A percentile compares a stretch with the other conserved stretches of the same genome.
Conservation (phyloP, 2,797 vertebrate genomes). For the Threskiornis aethiopicus region DNA sequence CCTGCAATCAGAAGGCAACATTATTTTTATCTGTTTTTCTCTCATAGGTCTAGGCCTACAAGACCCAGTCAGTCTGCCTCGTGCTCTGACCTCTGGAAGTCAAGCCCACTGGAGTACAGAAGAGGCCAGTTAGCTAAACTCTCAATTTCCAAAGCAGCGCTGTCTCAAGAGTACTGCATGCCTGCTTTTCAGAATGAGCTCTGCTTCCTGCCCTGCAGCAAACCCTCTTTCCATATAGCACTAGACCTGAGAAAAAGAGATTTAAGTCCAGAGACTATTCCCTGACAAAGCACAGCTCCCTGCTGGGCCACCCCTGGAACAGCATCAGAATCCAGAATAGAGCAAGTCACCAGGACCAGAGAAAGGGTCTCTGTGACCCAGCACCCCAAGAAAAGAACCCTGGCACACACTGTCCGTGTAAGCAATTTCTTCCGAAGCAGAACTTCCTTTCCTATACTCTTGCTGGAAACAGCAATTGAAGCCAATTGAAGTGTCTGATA, state of each 20-base stretch:
- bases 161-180: background rate
- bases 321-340: background rate
- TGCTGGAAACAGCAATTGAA: background rate
- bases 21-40: background rate
- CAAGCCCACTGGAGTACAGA: background rate
- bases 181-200: background rate
- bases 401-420: too few species aligned
- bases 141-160: fast-evolving
- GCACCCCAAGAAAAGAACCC: background rate
- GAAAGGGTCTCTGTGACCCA: background rate
- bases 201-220: background rate
- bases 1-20: background rate
- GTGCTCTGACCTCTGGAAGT: background rate
- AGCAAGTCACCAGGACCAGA: background rate
- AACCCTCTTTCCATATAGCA: background rate
- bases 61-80: background rate
- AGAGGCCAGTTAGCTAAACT: background rate
- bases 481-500: background rate
- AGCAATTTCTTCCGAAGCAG: background rate
- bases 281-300: background rate
- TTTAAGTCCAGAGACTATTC: background rate
- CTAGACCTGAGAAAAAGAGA: background rate
- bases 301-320: background rate
- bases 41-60: background rate
- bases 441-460: background rate